Base-by-base conservation (phyloP, 2,797 vertebrate genomes). In the Anguilla marmorata region DNA sequence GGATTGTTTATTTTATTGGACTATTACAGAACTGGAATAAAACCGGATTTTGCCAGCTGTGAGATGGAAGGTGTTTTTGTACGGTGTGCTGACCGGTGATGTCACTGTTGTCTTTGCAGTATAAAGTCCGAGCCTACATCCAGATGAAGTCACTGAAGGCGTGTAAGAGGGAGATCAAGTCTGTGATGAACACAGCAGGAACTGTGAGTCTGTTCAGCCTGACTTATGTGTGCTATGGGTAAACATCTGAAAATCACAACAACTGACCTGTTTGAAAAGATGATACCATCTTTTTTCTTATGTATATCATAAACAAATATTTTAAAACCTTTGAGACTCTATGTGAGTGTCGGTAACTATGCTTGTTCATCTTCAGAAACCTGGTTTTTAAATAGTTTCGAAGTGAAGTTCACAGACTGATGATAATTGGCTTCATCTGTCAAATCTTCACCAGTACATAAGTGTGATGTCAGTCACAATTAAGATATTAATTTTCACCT, bases 71-170 rank as follows among this genome's bases (percentile, higher is more conserved):
- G 50, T 52, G 1, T 14, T 48, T 33, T 30, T 30, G 52, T 21
- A 84, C 2, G 27, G 33, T 66, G 27, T 7, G 33, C 54, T 63
- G 85, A 66, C 85, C 24, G 7, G 30, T 48, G 37, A 48, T 41
- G 2, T 69, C 7, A 85, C 74, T 86, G 80, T 54, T 89, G 86
- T 86, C 91, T 91, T 90, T 89, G 83, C 94, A 99, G 99, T 99
- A 98, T 94, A 99, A 99, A 95, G 99, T 99, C 19, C 96, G 98
- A 94, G 98, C 98, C 11, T 99, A 99, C 91, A 98, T 99, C 85
- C 98, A 99, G 91, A 99, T 99, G 98, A 99, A 99, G 91, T 99
- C 99, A n/a, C 94, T 99, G 80, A 99, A 99, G 93, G 97, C 98
- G 0, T 99, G 99, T 92, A 99, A 99, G 94, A 96, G 99, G 90